phyloP scores from a whole-genome alignment of 1,140 invertebrate species.

The Leucophenga varia region DNA sequence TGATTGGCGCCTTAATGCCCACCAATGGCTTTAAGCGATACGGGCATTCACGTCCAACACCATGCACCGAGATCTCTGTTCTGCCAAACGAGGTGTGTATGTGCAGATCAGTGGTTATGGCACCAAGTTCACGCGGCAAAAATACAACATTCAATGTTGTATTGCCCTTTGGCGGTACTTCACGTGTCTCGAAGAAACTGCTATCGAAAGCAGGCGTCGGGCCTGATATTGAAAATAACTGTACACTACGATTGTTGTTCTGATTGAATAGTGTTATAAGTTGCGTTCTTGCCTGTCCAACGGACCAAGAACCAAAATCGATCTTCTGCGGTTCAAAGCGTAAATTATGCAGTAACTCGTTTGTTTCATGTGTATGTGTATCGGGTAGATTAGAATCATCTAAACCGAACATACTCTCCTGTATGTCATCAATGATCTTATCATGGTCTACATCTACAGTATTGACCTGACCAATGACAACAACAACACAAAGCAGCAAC shows the following conservation, averaged over 20 bases:
- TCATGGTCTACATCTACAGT: slow-evolving; percentile 7
- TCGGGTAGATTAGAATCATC: slow-evolving; percentile 24
- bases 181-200: slow-evolving; percentile 89
- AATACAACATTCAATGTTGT: slow-evolving; percentile 96
- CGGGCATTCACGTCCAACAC: slow-evolving; percentile 80
- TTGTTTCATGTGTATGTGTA: slow-evolving; percentile 26
- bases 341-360: slow-evolving; percentile 38
- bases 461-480: slow-evolving; percentile 5
- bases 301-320: slow-evolving; percentile 64
- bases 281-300: slow-evolving; percentile 80
- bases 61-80: slow-evolving; percentile 76
- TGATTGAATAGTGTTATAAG: slow-evolving; percentile 78
- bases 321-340: slow-evolving; percentile 44
- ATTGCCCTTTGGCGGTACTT: slow-evolving; percentile 86
- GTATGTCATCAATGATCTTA: slow-evolving; percentile 22
- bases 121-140: slow-evolving; percentile 85
- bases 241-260: slow-evolving; percentile 71
- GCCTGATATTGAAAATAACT: slow-evolving; percentile 84
- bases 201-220: slow-evolving; percentile 87
- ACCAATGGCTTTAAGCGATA: slow-evolving; percentile 87
- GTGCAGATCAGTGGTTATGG: slow-evolving; percentile 83
- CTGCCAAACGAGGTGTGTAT: slow-evolving; percentile 91
- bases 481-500: slow-evolving; percentile 9
- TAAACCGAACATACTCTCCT: slow-evolving; percentile 28
- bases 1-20: slow-evolving; percentile 85